Evolutionary conservation across 2,797 vertebrate species (phyloP).

Genomic region (Anisognathus igniventris): DNA sequence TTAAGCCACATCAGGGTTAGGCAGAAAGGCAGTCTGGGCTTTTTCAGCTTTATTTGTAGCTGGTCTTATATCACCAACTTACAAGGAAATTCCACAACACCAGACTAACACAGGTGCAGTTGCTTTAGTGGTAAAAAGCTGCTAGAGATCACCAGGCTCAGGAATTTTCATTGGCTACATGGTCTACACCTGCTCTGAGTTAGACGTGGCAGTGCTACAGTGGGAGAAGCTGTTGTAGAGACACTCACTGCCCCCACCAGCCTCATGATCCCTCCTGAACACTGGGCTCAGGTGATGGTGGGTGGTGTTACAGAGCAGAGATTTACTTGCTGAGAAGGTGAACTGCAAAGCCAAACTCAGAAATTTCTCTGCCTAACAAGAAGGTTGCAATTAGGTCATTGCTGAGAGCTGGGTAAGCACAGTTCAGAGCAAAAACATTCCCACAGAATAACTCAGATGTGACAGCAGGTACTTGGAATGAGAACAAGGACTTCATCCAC

Average conservation of each 20-base stretch:
- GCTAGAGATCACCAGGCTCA: background rate
- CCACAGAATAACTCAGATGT: conserved; percentile 6
- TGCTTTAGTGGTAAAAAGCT: background rate
- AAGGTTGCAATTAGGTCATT: background rate
- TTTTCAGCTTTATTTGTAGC: background rate
- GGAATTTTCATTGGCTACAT: background rate
- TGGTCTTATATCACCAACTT: background rate
- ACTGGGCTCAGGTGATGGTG: background rate
- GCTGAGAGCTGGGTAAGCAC: background rate
- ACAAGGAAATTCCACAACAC: background rate
- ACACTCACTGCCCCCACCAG: background rate
- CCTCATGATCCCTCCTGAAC: background rate
- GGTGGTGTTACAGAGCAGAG: background rate
- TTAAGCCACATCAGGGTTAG: background rate
- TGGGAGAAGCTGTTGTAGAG: background rate
- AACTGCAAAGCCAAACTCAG: background rate
- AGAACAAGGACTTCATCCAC: background rate
- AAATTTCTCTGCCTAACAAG: background rate
- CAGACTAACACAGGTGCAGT: background rate
- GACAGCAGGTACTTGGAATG: conserved; percentile 34
- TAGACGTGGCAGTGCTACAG: background rate
- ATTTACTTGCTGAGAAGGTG: background rate
- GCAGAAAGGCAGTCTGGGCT: background rate
- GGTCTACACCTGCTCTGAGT: background rate
- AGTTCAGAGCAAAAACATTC: background rate